A percentile compares a stretch with the other conserved stretches of the same genome.
These are phyloP conservation scores for Varecia variegata DNA, from an alignment of 2,797 vertebrate species.

Conservation along the genomic window DNA sequence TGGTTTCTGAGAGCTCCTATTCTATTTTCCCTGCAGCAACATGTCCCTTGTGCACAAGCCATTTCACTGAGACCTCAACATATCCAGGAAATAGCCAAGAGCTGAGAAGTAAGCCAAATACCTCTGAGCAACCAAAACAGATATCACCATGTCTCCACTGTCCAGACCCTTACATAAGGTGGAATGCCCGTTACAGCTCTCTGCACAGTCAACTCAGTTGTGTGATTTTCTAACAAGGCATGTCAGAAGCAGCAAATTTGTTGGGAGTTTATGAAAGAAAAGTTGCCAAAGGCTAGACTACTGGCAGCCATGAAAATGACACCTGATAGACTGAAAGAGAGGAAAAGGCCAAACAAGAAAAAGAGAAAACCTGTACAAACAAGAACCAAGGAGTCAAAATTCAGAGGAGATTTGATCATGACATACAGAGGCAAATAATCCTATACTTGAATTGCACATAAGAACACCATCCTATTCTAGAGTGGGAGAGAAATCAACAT, in stretches of 20 bases:
- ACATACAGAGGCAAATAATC: background rate
- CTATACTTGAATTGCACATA: background rate
- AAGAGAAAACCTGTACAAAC: slow-evolving; percentile 1
- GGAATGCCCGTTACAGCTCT: background rate
- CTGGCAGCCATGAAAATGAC: background rate
- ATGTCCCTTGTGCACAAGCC: background rate
- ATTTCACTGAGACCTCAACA: background rate
- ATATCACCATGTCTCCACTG: background rate
- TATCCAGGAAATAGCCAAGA: slow-evolving; percentile 2
- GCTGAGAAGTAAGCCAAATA: slow-evolving; percentile 8
- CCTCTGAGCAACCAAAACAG: background rate
- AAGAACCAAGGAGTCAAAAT: background rate
- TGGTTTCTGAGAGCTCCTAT: background rate
- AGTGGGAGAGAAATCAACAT: background rate
- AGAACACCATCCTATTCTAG: background rate
- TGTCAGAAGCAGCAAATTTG: background rate
- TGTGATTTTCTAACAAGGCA: background rate
- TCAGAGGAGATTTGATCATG: background rate
- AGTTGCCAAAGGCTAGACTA: background rate
- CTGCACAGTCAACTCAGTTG: background rate
- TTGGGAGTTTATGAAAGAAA: background rate
- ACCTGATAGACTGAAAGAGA: background rate
- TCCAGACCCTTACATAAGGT: background rate
- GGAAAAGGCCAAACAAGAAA: background rate
- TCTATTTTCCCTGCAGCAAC: slow-evolving; percentile 30